phyloP scores from a whole-genome alignment of 2,113 vertebrate species.

The Tragelaphus imberbis region DNA sequence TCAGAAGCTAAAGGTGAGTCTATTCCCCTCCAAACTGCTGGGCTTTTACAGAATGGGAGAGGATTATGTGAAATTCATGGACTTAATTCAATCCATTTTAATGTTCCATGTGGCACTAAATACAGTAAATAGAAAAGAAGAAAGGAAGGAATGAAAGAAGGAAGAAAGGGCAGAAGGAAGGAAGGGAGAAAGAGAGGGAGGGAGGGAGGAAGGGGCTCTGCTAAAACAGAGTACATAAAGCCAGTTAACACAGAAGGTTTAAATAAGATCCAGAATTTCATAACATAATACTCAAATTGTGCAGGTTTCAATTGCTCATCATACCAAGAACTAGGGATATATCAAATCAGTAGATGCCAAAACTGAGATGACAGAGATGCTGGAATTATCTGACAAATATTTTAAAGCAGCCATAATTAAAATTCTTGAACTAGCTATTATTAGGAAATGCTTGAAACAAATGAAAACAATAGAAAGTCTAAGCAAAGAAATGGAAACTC shows the following conservation, averaged over 20 bases:
- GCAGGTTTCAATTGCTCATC: neutral
- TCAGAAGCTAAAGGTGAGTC: neutral
- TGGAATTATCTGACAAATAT: neutral
- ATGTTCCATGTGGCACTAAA: neutral
- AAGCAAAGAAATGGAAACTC: neutral
- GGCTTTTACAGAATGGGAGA: neutral
- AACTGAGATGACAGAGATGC: neutral
- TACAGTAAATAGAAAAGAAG: neutral
- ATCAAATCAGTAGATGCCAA: neutral
- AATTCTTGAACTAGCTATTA: neutral
- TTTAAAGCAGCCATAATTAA: conserved; percentile 9
- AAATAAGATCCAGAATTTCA: neutral
- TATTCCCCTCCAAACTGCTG: neutral
- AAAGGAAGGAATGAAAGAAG: neutral
- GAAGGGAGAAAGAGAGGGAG: neutral
- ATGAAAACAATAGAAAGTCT: neutral
- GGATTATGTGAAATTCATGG: neutral
- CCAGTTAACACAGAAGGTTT: neutral
- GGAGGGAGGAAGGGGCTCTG: neutral
- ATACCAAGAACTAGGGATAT: neutral
- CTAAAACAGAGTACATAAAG: neutral
- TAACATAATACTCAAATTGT: neutral
- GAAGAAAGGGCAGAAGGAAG: neutral
- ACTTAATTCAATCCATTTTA: neutral
- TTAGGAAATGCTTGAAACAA: neutral